Percentiles rank a stretch among this genome's conserved stretches.
Conservation (phyloP, 2,888 invertebrate species). For the Bibio marci region DNA sequence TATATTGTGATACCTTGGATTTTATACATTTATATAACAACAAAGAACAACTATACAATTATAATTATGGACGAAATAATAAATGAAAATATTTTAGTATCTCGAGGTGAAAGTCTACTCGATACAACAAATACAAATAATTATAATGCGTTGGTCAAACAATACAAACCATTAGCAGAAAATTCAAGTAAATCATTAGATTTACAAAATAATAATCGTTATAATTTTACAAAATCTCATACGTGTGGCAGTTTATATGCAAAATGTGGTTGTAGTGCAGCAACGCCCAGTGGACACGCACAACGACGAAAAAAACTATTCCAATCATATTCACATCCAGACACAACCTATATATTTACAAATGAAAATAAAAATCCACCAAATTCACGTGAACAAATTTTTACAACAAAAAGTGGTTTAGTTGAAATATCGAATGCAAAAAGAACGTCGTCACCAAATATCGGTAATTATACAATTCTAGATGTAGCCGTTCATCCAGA, state of each 20-base stretch:
- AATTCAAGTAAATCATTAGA: too few relatives aligned
- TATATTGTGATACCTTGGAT: too few relatives aligned
- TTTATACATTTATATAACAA: too few relatives aligned
- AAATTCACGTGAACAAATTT: slow-evolving; percentile 8
- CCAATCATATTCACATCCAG: slow-evolving; percentile 21
- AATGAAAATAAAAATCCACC: slow-evolving; percentile 19
- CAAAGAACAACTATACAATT: too few relatives aligned
- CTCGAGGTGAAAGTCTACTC: not conserved
- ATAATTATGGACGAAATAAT: not conserved
- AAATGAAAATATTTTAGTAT: not conserved
- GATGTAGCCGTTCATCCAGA: slow-evolving; percentile 23
- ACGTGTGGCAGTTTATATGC: slow-evolving; percentile 24
- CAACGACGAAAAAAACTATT: slow-evolving; percentile 15
- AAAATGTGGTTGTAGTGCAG: slow-evolving; percentile 18
- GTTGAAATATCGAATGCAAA: slow-evolving; percentile 16
- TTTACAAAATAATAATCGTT: slow-evolving; percentile 8
- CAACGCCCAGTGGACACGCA: slow-evolving; percentile 7
- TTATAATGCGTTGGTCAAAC: too few relatives aligned
- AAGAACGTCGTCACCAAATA: slow-evolving; percentile 19
- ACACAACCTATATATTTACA: slow-evolving; percentile 21
- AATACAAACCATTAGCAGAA: too few relatives aligned
- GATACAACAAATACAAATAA: not conserved
- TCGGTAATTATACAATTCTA: slow-evolving; percentile 17
- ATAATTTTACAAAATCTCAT: slow-evolving; percentile 20
- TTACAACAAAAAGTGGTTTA: slow-evolving; percentile 15